Evolutionary conservation across 2,113 vertebrate species (phyloP).

Genomic region (Vireo altiloquus): DNA sequence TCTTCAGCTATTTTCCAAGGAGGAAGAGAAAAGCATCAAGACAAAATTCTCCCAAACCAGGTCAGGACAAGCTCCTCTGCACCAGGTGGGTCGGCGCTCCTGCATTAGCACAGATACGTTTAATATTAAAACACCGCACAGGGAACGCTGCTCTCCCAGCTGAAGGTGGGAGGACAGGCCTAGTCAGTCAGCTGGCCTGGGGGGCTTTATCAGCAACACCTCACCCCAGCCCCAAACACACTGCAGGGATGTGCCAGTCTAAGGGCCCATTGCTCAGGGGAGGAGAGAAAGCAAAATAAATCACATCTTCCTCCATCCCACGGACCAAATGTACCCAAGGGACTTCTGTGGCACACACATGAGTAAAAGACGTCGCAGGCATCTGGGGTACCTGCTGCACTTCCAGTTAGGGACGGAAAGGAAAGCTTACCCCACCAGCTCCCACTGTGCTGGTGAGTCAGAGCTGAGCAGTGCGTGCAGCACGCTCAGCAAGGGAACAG

Average conservation of each 20-base stretch:
- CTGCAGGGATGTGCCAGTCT: not conserved
- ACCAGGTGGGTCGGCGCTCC: slow-evolving; percentile 78
- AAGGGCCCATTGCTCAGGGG: not conserved
- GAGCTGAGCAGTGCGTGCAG: slow-evolving; percentile 13
- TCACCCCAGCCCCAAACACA: not conserved
- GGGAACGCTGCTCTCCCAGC: slow-evolving; percentile 66
- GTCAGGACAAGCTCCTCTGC: slow-evolving; percentile 81
- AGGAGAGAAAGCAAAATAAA: not conserved
- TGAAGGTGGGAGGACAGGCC: slow-evolving; percentile 8
- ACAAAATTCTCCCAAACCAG: slow-evolving; percentile 81
- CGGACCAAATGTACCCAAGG: slow-evolving; percentile 14
- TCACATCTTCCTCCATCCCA: slow-evolving; percentile 14
- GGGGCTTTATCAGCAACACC: not conserved
- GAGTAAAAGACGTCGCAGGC: not conserved
- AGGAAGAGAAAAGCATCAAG: slow-evolving; percentile 83
- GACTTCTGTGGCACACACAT: not conserved
- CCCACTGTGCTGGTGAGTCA: slow-evolving; percentile 50
- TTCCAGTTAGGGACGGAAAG: not conserved
- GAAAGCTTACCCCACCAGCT: slow-evolving; percentile 32
- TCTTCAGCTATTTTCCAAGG: slow-evolving; percentile 89
- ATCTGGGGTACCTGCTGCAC: slow-evolving; percentile 33
- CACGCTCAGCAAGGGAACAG: not conserved
- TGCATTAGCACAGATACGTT: slow-evolving; percentile 77
- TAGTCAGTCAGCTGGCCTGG: not conserved
- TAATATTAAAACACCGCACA: slow-evolving; percentile 69